Evolutionary conservation across 1,140 invertebrate species (phyloP), one percentile per base, ranked within the genome.

Genomic region (Apis dorsata): DNA sequence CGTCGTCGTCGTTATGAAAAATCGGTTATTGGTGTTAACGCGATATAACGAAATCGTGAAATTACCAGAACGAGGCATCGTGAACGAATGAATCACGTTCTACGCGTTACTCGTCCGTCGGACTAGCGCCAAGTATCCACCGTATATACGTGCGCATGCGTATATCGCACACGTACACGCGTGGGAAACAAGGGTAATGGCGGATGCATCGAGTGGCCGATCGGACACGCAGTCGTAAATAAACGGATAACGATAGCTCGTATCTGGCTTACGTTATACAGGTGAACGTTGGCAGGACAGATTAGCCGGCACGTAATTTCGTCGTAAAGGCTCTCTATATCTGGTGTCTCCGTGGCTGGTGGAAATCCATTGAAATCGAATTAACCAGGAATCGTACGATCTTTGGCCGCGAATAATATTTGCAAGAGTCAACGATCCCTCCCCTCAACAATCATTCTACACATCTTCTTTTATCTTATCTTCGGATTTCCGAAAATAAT

Each of bases 231-330:
- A 74, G 84, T 85, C 86, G 86, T 91, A 91, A 91, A 91, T 91
- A 91, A 90, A 90, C 82, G 90, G 90, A 91, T 91, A 91, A 90
- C 90, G 90, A 90, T 90, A 87, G 83, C 78, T 86, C 81, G 81
- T 91, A 90, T 89, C 85, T 59, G 78, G 83, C 72, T 71, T 69
- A 74, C 75, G 86, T 88, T 90, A 79, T 78, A 86, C 82, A 78
- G 75, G 83, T 82, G 69, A 87, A 82, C 71, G 84, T 76, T 81
- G 53, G 49, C 65, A 73, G 65, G 78, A 84, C 87, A 85, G 85
- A 90, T 88, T 75, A 60, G 78, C 60, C 19, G 79, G 65, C 66
- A 51, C 59, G 79, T 79, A 87, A 88, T 88, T 81, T 88, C 79
- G 62, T 62, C 55, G 49, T 68, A 81, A 34, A 59, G 65, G 73